A percentile compares a stretch with the other conserved stretches of the same genome.
Evolutionary conservation across 2,113 vertebrate species (phyloP).

Genomic region (Irena cyanogastra): DNA sequence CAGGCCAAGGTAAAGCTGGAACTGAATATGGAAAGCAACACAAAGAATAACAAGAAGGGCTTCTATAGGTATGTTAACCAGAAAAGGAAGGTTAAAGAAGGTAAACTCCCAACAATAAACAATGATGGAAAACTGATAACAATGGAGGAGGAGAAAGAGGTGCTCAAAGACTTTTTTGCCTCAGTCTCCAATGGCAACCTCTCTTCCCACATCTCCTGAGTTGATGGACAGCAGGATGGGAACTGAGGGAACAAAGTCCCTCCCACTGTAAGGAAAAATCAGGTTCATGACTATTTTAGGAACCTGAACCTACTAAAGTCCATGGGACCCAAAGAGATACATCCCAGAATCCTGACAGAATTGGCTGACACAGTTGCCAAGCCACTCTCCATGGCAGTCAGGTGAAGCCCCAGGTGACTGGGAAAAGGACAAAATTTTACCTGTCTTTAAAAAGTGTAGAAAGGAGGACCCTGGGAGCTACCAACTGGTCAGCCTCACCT

Average conservation of each 20-base stretch:
- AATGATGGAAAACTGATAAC: background rate
- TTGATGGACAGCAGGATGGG: background rate
- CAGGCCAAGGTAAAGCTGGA: background rate
- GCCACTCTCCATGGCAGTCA: background rate
- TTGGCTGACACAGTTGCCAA: background rate
- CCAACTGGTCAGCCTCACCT: background rate
- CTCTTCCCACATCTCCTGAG: background rate
- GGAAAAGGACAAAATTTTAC: background rate
- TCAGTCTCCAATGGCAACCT: background rate
- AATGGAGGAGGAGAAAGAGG: background rate
- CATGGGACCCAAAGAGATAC: background rate
- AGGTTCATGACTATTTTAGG: background rate
- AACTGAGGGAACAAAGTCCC: background rate
- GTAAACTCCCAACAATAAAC: background rate
- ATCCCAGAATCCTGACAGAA: background rate
- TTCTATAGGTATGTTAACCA: background rate
- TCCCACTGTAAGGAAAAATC: background rate
- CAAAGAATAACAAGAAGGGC: background rate
- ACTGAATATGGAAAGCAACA: background rate
- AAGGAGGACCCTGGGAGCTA: background rate
- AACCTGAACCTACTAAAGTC: background rate
- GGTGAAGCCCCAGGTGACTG: background rate
- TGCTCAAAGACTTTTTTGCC: background rate
- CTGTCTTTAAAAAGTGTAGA: background rate
- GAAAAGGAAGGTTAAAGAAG: background rate